A percentile compares a stretch with the other conserved stretches of the same genome.
Conservation (phyloP, 2,888 invertebrate genomes). For the Zaprionus bogoriensis region DNA sequence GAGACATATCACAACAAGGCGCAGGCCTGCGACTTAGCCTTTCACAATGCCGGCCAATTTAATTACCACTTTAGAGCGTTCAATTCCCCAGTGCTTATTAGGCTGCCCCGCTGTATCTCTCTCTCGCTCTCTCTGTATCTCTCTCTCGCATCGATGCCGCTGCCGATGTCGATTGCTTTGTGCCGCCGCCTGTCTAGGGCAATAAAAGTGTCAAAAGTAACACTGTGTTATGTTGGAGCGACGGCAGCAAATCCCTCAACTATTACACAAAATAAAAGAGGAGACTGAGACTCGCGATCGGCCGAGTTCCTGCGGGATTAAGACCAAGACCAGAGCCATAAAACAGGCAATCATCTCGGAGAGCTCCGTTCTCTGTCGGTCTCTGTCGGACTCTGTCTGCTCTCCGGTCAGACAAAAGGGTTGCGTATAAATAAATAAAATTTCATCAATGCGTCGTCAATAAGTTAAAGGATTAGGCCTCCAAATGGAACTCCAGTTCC, state of each 20-base stretch:
- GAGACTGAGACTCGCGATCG: conserved; percentile 29
- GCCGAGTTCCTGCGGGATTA: conserved; percentile 69
- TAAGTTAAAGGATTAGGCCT: conserved; percentile 75
- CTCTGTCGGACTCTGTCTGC: no score
- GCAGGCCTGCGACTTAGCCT: conserved; percentile 25
- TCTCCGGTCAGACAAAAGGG: conserved; percentile 54
- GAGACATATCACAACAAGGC: conserved; percentile 66
- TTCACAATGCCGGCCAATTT: conserved; percentile 69
- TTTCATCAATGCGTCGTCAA: conserved; percentile 73
- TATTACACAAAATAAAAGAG: conserved; percentile 61
- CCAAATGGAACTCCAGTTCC: conserved; percentile 15
- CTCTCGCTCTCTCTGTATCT: neutral
- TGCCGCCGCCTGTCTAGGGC: conserved; percentile 29
- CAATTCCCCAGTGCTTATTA: conserved; percentile 56
- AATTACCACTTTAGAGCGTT: conserved; percentile 74
- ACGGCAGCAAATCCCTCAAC: conserved; percentile 63
- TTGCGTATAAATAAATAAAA: conserved; percentile 76
- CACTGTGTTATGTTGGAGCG: conserved; percentile 68
- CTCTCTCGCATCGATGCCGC: neutral
- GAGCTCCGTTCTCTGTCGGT: no score
- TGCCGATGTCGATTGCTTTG: conserved; percentile 41
- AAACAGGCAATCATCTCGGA: conserved; percentile 38
- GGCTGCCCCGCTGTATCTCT: neutral
- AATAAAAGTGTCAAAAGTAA: conserved; percentile 79
- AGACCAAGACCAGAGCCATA: conserved; percentile 51